A percentile compares a stretch with the other conserved stretches of the same genome.
These are phyloP conservation scores for Amiota mariae DNA, from an alignment of 2,888 invertebrate genomes.

Conservation along the genomic window DNA sequence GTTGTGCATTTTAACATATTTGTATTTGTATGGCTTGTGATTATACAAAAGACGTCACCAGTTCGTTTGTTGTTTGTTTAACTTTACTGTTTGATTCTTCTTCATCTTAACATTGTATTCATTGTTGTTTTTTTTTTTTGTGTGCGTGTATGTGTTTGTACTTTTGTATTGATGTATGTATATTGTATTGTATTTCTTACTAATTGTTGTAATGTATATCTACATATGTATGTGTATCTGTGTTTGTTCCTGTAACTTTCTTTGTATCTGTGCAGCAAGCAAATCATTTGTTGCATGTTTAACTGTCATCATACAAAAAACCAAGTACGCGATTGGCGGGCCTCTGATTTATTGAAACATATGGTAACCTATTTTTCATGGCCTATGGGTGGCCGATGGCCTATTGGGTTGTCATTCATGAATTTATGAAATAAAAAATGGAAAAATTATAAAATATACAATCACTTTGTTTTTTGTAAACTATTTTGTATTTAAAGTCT, in stretches of 20 bases:
- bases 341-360: slow-evolving; percentile 59
- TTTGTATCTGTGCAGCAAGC: not conserved
- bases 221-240: not conserved
- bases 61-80: slow-evolving; percentile 40
- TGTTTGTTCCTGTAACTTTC: slow-evolving; percentile 8
- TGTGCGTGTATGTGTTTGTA: slow-evolving; percentile 43
- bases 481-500: no score
- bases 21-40: slow-evolving; percentile 24
- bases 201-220: no score
- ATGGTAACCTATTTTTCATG: slow-evolving; percentile 58
- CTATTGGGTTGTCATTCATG: not conserved
- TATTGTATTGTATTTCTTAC: not conserved
- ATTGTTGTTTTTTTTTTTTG: slow-evolving; percentile 32
- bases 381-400: no score
- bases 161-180: no score
- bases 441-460: no score
- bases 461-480: no score
- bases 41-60: slow-evolving; percentile 60
- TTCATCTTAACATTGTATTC: not conserved
- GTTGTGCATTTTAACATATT: slow-evolving; percentile 30
- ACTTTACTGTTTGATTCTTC: slow-evolving; percentile 17
- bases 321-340: slow-evolving; percentile 53
- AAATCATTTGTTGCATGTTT: slow-evolving; percentile 35
- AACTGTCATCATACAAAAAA: slow-evolving; percentile 40
- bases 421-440: not conserved